Percentiles rank a stretch among this genome's conserved stretches.
Evolutionary conservation across 1,140 invertebrate genomes (phyloP).

Genomic region (Nasonia longicornis): DNA sequence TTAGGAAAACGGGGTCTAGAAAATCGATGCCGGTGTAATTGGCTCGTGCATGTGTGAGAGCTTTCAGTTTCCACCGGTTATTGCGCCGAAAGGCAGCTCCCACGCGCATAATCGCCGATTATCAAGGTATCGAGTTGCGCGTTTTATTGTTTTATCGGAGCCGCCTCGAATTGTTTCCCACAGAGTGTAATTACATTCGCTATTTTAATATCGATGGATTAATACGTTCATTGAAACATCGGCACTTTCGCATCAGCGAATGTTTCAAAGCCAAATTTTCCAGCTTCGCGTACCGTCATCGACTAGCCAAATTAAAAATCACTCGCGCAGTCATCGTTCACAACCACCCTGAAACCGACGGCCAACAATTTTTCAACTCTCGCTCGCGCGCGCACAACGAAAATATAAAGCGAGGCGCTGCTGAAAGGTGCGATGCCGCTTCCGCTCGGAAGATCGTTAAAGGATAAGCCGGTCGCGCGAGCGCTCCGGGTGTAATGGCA

Average conservation of each 20-base stretch:
- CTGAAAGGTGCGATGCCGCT: slow-evolving; percentile 50
- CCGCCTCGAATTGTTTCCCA: too few relatives aligned
- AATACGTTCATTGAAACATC: too few relatives aligned
- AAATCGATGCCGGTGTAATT: slow-evolving; percentile 31
- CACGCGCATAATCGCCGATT: too few relatives aligned
- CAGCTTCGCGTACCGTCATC: background rate
- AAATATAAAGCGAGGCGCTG: background rate
- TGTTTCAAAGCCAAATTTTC: too few relatives aligned
- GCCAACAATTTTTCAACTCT: too few relatives aligned
- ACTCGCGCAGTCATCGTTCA: background rate
- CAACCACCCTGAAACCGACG: too few relatives aligned
- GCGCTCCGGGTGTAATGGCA: slow-evolving; percentile 12
- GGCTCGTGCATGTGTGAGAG: background rate
- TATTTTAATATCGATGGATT: too few relatives aligned
- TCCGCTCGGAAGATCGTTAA: slow-evolving; percentile 34
- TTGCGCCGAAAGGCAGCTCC: background rate
- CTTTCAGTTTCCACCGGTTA: background rate
- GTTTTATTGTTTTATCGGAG: background rate
- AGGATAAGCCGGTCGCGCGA: slow-evolving; percentile 7
- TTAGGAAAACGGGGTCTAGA: slow-evolving; percentile 18
- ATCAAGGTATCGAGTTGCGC: too few relatives aligned
- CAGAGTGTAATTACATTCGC: too few relatives aligned
- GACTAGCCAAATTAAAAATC: background rate
- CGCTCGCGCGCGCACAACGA: background rate
- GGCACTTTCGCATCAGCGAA: too few relatives aligned